These are phyloP conservation scores for Corynorhinus townsendii DNA, from an alignment of 2,113 vertebrate genomes.

Conservation along the genomic window DNA sequence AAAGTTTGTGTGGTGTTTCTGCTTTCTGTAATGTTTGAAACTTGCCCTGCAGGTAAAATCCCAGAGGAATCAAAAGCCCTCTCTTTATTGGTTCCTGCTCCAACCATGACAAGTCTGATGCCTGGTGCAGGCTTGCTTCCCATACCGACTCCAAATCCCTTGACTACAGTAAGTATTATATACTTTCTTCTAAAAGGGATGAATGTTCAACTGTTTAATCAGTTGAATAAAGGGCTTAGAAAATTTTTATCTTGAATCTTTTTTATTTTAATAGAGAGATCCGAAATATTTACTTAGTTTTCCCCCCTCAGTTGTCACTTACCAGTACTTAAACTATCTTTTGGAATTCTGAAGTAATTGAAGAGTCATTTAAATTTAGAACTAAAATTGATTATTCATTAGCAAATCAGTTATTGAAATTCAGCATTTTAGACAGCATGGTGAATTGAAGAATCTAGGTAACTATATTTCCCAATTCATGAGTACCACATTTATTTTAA, in stretches of 20 bases:
- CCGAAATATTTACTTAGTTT: not conserved
- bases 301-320: not conserved
- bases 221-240: not conserved
- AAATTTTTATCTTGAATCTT: not conserved
- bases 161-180: constrained; percentile 76
- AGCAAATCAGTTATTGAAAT: constrained; percentile 1
- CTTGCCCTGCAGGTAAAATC: constrained; percentile 96
- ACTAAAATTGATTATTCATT: not conserved
- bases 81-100: constrained; percentile 92
- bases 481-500: not conserved
- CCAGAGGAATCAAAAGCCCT: constrained; percentile 98
- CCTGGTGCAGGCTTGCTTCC: constrained; percentile 94
- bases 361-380: constrained; percentile 40
- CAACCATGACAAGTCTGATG: constrained; percentile 91
- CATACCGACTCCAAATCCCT: constrained; percentile 88
- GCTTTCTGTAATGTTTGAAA: constrained; percentile 79
- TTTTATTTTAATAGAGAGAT: not conserved
- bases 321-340: not conserved
- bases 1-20: constrained; percentile 68
- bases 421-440: not conserved
- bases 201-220: not conserved
- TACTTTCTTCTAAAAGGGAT: not conserved
- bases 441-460: not conserved
- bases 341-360: constrained; percentile 18
- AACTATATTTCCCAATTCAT: not conserved